A percentile compares a stretch with the other conserved stretches of the same genome.
These are phyloP conservation scores for Austrofundulus limnaeus DNA, from an alignment of 2,113 vertebrate genomes.

Conservation along the genomic window DNA sequence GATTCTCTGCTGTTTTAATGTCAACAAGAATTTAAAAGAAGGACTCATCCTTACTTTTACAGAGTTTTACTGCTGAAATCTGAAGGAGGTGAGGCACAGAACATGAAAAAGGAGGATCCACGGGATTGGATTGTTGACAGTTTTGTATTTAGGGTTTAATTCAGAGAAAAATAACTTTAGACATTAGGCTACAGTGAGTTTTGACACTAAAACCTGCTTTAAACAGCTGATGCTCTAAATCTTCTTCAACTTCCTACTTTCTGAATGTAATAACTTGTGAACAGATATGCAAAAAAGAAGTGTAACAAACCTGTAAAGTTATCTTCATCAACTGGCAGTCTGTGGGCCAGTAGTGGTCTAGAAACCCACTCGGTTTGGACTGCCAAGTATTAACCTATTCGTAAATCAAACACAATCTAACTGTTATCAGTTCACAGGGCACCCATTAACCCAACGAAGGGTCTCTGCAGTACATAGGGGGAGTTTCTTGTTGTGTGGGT, in stretches of 20 bases:
- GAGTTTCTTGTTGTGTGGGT: too few species aligned
- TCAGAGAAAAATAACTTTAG: conserved; percentile 35
- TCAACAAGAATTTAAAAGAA: background rate
- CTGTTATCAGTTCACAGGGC: too few species aligned
- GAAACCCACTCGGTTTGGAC: too few species aligned
- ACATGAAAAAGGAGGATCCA: conserved; percentile 39
- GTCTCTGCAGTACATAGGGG: too few species aligned
- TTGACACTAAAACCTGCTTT: conserved; percentile 39
- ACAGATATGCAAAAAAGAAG: conserved; percentile 22
- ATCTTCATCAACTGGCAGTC: too few species aligned
- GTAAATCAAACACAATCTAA: too few species aligned
- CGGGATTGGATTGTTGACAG: conserved; percentile 13
- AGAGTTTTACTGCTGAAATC: conserved; percentile 12
- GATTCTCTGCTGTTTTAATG: background rate
- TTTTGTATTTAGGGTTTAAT: conserved; percentile 50
- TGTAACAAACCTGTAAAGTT: too few species aligned
- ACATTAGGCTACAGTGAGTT: conserved; percentile 36
- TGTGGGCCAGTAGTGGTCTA: too few species aligned
- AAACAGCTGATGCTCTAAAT: conserved; percentile 36
- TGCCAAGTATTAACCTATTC: too few species aligned
- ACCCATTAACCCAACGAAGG: too few species aligned
- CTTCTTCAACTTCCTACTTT: conserved; percentile 19
- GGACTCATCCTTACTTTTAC: background rate
- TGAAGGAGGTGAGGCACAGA: conserved; percentile 1
- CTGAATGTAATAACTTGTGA: conserved; percentile 12